Conservation (phyloP, 2,113 vertebrate genomes). For the Brachirus orientalis region DNA sequence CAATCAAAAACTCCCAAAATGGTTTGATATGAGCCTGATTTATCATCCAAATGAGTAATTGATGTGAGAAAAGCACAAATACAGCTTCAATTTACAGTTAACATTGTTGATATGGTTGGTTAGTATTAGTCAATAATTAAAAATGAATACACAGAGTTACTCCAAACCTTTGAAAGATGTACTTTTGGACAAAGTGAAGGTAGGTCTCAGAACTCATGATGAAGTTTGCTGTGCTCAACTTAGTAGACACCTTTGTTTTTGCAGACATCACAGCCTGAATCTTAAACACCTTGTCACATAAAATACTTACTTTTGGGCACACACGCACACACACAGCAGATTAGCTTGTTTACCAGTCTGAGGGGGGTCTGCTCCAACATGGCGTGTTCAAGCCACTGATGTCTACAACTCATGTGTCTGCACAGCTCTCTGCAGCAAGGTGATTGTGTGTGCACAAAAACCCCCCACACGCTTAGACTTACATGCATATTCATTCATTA, state of each 20-base stretch:
- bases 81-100: too few relatives aligned
- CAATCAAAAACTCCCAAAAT: too few relatives aligned
- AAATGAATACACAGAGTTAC: background rate
- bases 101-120: too few relatives aligned
- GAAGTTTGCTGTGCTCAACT: slow-evolving; percentile 24
- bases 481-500: background rate
- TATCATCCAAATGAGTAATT: too few relatives aligned
- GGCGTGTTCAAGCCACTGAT: slow-evolving; percentile 74
- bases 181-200: background rate
- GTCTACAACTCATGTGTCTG: slow-evolving; percentile 71
- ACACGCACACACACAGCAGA: slow-evolving; percentile 32
- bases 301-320: slow-evolving; percentile 56
- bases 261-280: slow-evolving; percentile 55
- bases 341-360: slow-evolving; percentile 77
- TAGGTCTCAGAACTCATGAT: slow-evolving; percentile 14
- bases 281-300: slow-evolving; percentile 73
- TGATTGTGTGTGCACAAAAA: background rate
- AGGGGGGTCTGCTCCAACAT: slow-evolving; percentile 72
- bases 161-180: too few relatives aligned
- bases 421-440: slow-evolving; percentile 64
- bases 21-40: too few relatives aligned
- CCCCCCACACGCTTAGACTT: background rate
- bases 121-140: background rate
- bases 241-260: slow-evolving; percentile 23
- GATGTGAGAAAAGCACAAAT: background rate